A percentile compares a stretch with the other conserved stretches of the same genome.
Conservation (phyloP, 2,888 invertebrate species). For the Oscheius sp. region DNA sequence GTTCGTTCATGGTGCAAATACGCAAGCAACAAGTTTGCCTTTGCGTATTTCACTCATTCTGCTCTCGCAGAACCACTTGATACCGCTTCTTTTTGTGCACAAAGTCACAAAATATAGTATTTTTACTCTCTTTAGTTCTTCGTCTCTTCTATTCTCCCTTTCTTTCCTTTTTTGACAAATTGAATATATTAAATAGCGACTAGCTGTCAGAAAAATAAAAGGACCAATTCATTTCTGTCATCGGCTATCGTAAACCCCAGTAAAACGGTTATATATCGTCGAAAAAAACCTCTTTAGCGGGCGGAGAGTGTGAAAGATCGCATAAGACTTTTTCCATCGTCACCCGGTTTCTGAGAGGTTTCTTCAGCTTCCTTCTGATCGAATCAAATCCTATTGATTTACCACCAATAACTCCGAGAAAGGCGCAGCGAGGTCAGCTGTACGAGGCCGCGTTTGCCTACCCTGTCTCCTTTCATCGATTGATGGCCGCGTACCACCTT, state of each 20-base stretch:
- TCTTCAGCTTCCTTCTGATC: neutral
- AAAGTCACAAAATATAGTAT: neutral
- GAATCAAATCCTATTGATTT: too few species aligned
- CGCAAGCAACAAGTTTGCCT: constrained; percentile 23
- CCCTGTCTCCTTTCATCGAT: constrained; percentile 13
- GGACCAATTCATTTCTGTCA: neutral
- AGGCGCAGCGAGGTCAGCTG: constrained; percentile 17
- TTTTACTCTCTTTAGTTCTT: neutral
- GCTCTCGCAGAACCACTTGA: neutral
- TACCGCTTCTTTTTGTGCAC: neutral
- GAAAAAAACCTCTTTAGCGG: constrained; percentile 17
- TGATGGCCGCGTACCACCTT: constrained; percentile 10
- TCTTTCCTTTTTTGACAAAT: too few species aligned
- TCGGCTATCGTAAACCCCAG: constrained; percentile 4
- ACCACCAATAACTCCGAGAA: too few species aligned
- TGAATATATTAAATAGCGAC: too few species aligned
- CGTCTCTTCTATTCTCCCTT: too few species aligned
- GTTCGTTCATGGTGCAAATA: constrained; percentile 15
- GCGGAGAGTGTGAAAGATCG: too few species aligned
- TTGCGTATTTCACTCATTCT: constrained; percentile 21
- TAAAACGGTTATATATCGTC: constrained; percentile 11
- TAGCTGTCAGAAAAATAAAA: neutral
- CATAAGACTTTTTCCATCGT: neutral
- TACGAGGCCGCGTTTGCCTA: constrained; percentile 12
- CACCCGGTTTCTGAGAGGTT: neutral